These are phyloP conservation scores for Epinephelus malabaricus DNA, from an alignment of 2,797 vertebrate species.

Conservation along the genomic window DNA sequence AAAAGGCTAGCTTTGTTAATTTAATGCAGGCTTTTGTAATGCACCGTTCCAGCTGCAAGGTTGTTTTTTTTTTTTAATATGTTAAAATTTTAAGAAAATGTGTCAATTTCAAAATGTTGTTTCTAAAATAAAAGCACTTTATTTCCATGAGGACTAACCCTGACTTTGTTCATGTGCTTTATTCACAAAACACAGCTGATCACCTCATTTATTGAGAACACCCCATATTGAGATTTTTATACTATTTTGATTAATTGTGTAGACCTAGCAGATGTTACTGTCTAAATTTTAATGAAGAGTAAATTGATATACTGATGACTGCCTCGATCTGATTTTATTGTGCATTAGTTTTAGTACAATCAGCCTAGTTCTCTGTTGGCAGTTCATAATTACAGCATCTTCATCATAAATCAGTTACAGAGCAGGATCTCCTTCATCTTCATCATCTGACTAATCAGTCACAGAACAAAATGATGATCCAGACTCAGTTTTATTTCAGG, in stretches of 20 bases:
- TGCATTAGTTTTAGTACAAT: background rate
- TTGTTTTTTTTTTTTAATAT: slow-evolving; percentile 56
- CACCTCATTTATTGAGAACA: too few species aligned
- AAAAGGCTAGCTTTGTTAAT: slow-evolving; percentile 67
- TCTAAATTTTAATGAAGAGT: background rate
- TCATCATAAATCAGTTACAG: background rate
- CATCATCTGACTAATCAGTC: background rate
- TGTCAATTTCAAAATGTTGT: slow-evolving; percentile 71
- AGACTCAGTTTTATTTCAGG: background rate
- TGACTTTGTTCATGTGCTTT: slow-evolving; percentile 12
- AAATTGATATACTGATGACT: background rate
- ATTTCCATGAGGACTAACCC: slow-evolving; percentile 74
- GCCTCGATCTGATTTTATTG: background rate
- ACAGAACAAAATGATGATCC: background rate
- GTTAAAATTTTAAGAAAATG: slow-evolving; percentile 74
- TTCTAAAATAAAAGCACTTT: slow-evolving; percentile 90
- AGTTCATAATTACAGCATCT: background rate
- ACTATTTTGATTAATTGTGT: too few species aligned
- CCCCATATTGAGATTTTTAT: too few species aligned
- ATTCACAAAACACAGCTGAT: background rate
- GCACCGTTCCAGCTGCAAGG: slow-evolving; percentile 52
- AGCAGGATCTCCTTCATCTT: background rate
- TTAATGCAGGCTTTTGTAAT: slow-evolving; percentile 68
- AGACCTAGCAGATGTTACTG: background rate
- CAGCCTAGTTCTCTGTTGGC: background rate